Evolutionary conservation across 2,797 vertebrate species (phyloP), one percentile per base, ranked within the genome.

Genomic region (Petrocephalus sullivani): DNA sequence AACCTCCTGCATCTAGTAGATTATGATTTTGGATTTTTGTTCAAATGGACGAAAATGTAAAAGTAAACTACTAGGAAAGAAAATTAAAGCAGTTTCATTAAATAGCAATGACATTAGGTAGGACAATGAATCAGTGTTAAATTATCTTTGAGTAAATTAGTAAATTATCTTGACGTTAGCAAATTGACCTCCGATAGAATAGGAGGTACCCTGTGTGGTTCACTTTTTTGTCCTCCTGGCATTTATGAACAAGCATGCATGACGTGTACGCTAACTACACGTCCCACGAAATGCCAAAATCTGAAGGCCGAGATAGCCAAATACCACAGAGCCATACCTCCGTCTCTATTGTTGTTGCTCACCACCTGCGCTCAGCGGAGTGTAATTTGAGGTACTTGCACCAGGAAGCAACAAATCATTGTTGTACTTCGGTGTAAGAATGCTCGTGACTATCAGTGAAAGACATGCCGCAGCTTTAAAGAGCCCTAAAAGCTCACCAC

Each of bases 121-220:
- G 88, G 46, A 85, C 58, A 71, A 85, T 84, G 16, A 53, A 37
- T 86, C 87, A 61, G 88, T 21, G 19, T 28, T 10, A 49, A 81
- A 49, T 49, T 49, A 4, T 49, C 75, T 49, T 81, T 81, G 41
- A 46, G 75, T 8, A 81, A 81, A 86, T 21, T 51, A 23, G 61
- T 89, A 88, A 88, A 91, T 90, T 89, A 89, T 91, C 88, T 86
- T 61, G 82, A 89, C 60, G 51, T 64, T 88, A 87, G 87, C 16
- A 87, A 90, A 91, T 89, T 89, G 89, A 88, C 56, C 88, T 89
- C 64, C 71, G 58, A 90, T 89, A 54, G 54, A 60, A 67, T 58
- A 81, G 37, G 88, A 60, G 87, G 64, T 51, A 51, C 33, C 23
- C 54, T 88, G 28, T 87, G 56, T 75, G 14, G 9, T 23, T 2